These are phyloP conservation scores for Mythimna albipuncta DNA, from an alignment of 2,888 invertebrate genomes.

Conservation along the genomic window DNA sequence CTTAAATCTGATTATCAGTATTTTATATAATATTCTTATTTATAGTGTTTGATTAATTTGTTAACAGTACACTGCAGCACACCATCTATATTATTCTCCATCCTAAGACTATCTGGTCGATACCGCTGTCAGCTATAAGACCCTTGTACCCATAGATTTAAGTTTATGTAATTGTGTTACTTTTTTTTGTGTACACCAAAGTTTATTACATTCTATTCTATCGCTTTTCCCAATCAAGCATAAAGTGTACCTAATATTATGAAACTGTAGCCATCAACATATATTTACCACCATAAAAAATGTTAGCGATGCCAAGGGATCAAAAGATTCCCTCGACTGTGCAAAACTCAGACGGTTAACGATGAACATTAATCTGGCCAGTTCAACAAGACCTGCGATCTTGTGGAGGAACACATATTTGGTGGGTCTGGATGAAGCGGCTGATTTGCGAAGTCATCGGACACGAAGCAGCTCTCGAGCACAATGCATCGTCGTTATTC, in stretches of 20 bases:
- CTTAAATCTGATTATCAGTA: slow-evolving; percentile 1
- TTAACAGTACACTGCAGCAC: too few species aligned
- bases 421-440: slow-evolving; percentile 44
- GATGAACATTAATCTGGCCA: slow-evolving; percentile 70
- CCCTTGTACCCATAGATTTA: too few species aligned
- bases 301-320: slow-evolving; percentile 68
- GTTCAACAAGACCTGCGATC: slow-evolving; percentile 57
- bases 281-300: slow-evolving; percentile 57
- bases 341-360: slow-evolving; percentile 75
- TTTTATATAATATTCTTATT: too few species aligned
- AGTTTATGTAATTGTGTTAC: too few species aligned
- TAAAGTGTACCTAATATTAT: slow-evolving; percentile 19
- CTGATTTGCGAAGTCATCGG: slow-evolving; percentile 72
- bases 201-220: too few species aligned
- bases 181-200: too few species aligned
- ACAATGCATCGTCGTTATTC: slow-evolving; percentile 75
- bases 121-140: too few species aligned
- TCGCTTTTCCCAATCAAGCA: background rate
- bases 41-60: too few species aligned
- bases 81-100: too few species aligned
- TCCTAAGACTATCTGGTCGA: too few species aligned
- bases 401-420: slow-evolving; percentile 18
- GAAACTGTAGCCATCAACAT: slow-evolving; percentile 26
- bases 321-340: slow-evolving; percentile 80
- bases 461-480: slow-evolving; percentile 76